Percentiles rank a stretch among this genome's conserved stretches.
These are phyloP conservation scores for Anaspis maculata DNA, from an alignment of 2,888 invertebrate species.

Conservation along the genomic window DNA sequence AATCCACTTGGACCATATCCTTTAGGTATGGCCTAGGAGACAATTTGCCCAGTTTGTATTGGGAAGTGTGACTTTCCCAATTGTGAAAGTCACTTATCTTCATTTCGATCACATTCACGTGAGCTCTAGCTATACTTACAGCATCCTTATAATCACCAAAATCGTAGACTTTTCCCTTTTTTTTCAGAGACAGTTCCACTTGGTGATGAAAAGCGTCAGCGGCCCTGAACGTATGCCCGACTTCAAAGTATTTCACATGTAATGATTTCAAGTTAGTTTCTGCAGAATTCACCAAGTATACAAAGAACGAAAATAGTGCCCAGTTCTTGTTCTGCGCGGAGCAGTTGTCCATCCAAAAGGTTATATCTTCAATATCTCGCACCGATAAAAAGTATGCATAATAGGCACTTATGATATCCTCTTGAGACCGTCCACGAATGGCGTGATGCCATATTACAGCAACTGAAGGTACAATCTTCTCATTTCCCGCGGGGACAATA, in stretches of 20 bases:
- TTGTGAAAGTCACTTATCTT: slow-evolving; percentile 9
- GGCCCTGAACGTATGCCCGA: slow-evolving; percentile 28
- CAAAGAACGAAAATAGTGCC: slow-evolving; percentile 12
- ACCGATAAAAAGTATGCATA: slow-evolving; percentile 11
- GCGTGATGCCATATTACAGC: slow-evolving; percentile 18
- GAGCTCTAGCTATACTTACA: slow-evolving; percentile 4
- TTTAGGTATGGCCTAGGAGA: background rate
- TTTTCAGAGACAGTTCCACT: slow-evolving; percentile 10
- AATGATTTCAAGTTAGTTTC: slow-evolving; percentile 5
- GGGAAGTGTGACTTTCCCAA: slow-evolving; percentile 11
- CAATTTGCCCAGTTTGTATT: slow-evolving; percentile 4
- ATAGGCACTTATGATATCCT: slow-evolving; percentile 15
- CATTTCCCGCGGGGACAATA: slow-evolving; percentile 14
- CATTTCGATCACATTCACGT: slow-evolving; percentile 12
- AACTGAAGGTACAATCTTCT: slow-evolving; percentile 6
- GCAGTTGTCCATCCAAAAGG: slow-evolving; percentile 18
- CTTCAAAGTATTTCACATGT: slow-evolving; percentile 19
- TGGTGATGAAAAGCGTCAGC: slow-evolving; percentile 29
- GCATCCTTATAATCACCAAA: slow-evolving; percentile 6
- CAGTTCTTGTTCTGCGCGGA: slow-evolving; percentile 18
- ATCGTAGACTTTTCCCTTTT: slow-evolving; percentile 8
- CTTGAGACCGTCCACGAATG: slow-evolving; percentile 12
- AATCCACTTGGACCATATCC: background rate
- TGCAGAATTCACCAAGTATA: slow-evolving; percentile 9
- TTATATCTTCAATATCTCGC: slow-evolving; percentile 14